Evolutionary conservation across 1,140 invertebrate genomes (phyloP), one percentile per base, ranked within the genome.

Genomic region (Agraylea sexmaculata): DNA sequence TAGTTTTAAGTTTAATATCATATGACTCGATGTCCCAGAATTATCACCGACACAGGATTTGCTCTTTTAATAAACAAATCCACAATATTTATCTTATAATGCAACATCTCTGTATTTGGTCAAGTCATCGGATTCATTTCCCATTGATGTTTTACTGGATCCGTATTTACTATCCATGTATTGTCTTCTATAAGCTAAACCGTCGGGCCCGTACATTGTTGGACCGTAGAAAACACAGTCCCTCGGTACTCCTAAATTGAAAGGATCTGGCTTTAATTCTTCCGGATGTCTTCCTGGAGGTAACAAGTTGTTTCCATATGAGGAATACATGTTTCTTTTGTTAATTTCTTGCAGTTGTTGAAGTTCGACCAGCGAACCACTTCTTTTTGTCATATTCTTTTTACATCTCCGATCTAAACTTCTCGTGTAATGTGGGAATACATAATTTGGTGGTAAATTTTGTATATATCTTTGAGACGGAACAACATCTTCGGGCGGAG

Each of bases 51-150:
- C n/a, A n/a, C n/a, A n/a, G n/a, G n/a, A n/a, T n/a, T n/a, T n/a
- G n/a, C n/a, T n/a, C n/a, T n/a, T n/a, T n/a, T n/a, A n/a, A n/a
- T n/a, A n/a, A n/a, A n/a, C n/a, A n/a, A n/a, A n/a, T n/a, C n/a
- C n/a, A n/a, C n/a, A n/a, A 25, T 25, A 25, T n/a, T 6, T 8
- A 8, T 7, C 18, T 16, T 44, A 66, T 35, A 68, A 53, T 30
- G 65, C 65, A 20, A 68, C 64, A 42, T 68, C 65, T 42, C 66
- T 66, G 55, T 68, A 68, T 37, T 68, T 68, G 1, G 60, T 62
- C 29, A 68, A 45, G 52, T 68, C 65, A 51, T 68, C 65, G 15
- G 65, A 68, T 45, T 68, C 65, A 35, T 68, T 68, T 0, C 65
- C 65, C 19, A 66, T 57, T 0, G 65, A 68, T 0, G 56, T 66